phyloP scores from a whole-genome alignment of 2,888 invertebrate species.

The Acanthococcus lagerstroemiae region DNA sequence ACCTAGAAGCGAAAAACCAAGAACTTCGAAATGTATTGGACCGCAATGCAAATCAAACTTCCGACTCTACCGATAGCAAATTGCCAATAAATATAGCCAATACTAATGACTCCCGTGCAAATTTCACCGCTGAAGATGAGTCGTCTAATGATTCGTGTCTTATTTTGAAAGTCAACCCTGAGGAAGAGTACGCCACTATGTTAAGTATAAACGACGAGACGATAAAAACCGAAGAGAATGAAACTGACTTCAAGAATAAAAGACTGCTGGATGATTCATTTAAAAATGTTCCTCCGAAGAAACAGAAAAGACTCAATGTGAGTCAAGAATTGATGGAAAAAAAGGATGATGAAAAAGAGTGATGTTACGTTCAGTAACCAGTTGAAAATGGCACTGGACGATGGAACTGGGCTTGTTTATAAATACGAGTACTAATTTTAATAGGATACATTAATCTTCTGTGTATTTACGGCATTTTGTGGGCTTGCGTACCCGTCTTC shows the following conservation, averaged over 20 bases:
- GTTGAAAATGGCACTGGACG: no score
- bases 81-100: background rate
- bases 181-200: slow-evolving; percentile 38
- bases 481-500: no score
- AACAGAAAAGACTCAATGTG: slow-evolving; percentile 6
- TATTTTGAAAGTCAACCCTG: slow-evolving; percentile 43
- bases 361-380: no score
- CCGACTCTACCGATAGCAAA: slow-evolving; percentile 5
- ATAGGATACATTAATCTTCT: no score
- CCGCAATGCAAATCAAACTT: background rate
- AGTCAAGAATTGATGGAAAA: background rate
- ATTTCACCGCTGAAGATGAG: slow-evolving; percentile 36
- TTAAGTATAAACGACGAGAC: slow-evolving; percentile 40
- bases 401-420: no score
- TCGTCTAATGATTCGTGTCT: slow-evolving; percentile 44
- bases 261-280: background rate
- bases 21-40: slow-evolving; percentile 13
- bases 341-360: no score
- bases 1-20: slow-evolving; percentile 35
- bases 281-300: slow-evolving; percentile 9
- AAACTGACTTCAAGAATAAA: slow-evolving; percentile 11
- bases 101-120: background rate
- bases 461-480: no score
- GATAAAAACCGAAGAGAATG: slow-evolving; percentile 33
- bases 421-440: no score